These are phyloP conservation scores for Seira sanloemensis DNA, from an alignment of 2,888 invertebrate genomes.

Conservation along the genomic window DNA sequence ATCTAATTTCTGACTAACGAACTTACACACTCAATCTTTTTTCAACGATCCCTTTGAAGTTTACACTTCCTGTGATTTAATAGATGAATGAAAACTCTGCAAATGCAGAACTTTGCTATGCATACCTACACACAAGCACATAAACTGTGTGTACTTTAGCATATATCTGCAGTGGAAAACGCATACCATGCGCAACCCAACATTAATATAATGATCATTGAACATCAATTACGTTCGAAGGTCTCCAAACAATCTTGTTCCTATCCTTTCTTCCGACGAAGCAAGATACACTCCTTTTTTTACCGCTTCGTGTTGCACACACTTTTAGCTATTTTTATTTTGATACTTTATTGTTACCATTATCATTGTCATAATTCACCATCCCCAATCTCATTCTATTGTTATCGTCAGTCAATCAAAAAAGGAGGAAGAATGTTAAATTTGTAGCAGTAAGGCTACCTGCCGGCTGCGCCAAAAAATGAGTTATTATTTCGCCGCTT, in stretches of 20 bases:
- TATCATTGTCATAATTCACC: neutral
- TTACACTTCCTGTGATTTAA: constrained; percentile 9
- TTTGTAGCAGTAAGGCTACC: neutral
- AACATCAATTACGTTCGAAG: constrained; percentile 45
- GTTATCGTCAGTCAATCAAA: neutral
- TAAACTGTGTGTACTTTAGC: neutral
- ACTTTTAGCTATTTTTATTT: neutral
- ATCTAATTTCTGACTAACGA: neutral
- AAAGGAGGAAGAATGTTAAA: neutral
- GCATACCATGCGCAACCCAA: neutral
- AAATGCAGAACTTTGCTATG: neutral
- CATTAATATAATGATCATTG: constrained; percentile 32
- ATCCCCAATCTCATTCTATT: neutral
- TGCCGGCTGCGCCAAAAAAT: neutral
- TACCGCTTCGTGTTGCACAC: neutral
- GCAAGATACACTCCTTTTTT: neutral
- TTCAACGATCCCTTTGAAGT: neutral
- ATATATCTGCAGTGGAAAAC: neutral
- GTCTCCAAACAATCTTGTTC: neutral
- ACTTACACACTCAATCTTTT: neutral
- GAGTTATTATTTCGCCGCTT: neutral
- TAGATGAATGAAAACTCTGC: neutral
- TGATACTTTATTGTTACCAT: neutral
- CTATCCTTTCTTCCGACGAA: neutral
- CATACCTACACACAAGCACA: neutral